A percentile compares a stretch with the other conserved stretches of the same genome.
These are phyloP conservation scores for Caenorhabditis sp. DNA, from an alignment of 2,888 invertebrate genomes.

Conservation along the genomic window DNA sequence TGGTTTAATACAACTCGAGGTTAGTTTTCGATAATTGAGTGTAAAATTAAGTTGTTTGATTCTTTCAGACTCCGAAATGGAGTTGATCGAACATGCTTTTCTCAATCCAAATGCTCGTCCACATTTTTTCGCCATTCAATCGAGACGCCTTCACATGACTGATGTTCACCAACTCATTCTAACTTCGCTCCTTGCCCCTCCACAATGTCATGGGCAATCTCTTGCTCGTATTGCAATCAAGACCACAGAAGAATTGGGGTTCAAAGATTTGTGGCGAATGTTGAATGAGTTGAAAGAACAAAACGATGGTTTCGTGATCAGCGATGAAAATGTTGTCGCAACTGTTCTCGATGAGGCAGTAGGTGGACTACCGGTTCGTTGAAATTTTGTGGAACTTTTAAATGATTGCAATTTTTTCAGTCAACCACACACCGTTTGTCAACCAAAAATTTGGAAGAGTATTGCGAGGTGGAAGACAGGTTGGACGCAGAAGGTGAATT, in stretches of 20 bases:
- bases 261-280: slow-evolving; percentile 9
- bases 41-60: no score
- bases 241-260: slow-evolving; percentile 17
- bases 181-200: slow-evolving; percentile 18
- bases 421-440: slow-evolving; percentile 6
- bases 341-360: slow-evolving; percentile 3
- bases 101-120: slow-evolving; percentile 33
- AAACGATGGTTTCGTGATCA: slow-evolving; percentile 22
- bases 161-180: slow-evolving; percentile 16
- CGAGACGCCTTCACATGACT: slow-evolving; percentile 12
- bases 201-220: slow-evolving; percentile 19
- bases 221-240: slow-evolving; percentile 26
- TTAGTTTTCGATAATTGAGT: background rate
- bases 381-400: no score
- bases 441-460: slow-evolving; percentile 19
- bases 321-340: slow-evolving; percentile 17
- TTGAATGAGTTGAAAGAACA: slow-evolving; percentile 15
- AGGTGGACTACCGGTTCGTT: background rate
- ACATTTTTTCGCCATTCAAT: slow-evolving; percentile 23
- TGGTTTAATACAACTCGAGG: slow-evolving; percentile 32
- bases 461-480: slow-evolving; percentile 22
- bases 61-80: slow-evolving; percentile 14
- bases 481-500: slow-evolving; percentile 12
- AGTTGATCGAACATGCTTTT: slow-evolving; percentile 22
- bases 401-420: slow-evolving; percentile 7